Evolutionary conservation across 2,113 vertebrate genomes (phyloP), one percentile per base, ranked within the genome.

Genomic region (Morone saxatilis): DNA sequence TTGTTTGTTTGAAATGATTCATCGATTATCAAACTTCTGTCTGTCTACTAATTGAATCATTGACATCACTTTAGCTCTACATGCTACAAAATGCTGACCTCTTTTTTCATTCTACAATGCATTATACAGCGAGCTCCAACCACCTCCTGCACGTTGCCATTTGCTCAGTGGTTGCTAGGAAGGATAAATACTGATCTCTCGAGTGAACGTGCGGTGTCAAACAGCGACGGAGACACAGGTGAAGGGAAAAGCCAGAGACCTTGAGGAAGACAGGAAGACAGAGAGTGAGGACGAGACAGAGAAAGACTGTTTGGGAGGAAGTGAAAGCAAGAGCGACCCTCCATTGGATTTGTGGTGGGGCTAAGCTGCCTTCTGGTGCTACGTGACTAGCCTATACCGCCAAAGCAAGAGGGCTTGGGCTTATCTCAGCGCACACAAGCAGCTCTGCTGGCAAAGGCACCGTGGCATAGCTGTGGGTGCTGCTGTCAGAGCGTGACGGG

Each of bases 391-490:
- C 85, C 86, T 56, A 43, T 67, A 57, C 78, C 63, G 59, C 89
- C 91, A 84, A 89, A 78, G 87, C 86, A 72, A 86, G 87, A 50
- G 81, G 84, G 86, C 80, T 84, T n/a, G 38, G 80, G 83, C 89
- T 94, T 93, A 94, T 94, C 93, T 94, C 83, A 20, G 78, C 25
- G 9, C 89, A 87, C 92, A 94, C 92, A 92, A 90, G 89, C 91
- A 83, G 91, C 89, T 84, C 89, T 63, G 80, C 90, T 92, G 94
- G 94, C 91, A 84, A 53, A 75, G 50, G 86, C 84, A 67, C 54
- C 69, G 50, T 80, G 88, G 87, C 90, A 84, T 80, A 86, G 87
- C 86, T 76, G 81, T 76, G 86, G 90, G 84, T 88, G 80, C 78
- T 84, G 88, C 91, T 90, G 86, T 80, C 74, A 73, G 78, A 90